Conservation (phyloP, 2,113 vertebrate species). For the Felis catus region F.catus_Fca126_mat1.0 CM031414.1:66183501-66184000, state of each 20-base stretch:
- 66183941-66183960: not conserved
- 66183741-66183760: constrained; percentile 50
- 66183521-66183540: not conserved
- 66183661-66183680: constrained; percentile 14
- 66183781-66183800: constrained; percentile 33
- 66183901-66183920: not conserved
- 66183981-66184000: not conserved
- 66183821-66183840: constrained; percentile 18
- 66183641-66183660: not conserved
- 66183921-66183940: not conserved
- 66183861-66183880: constrained; percentile 1
- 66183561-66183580: not conserved
- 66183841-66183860: constrained; percentile 27
- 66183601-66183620: constrained; percentile 23
- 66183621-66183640: constrained; percentile 48
- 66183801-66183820: constrained; percentile 47
- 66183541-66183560: not conserved
- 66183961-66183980: constrained; percentile 26
- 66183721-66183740: not conserved
- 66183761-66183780: not conserved
- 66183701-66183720: not conserved
- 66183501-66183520: not conserved
- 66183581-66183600: not conserved
- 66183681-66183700: not conserved
- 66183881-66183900: constrained; percentile 21